Base-by-base conservation (phyloP, 1,140 invertebrate species). In the Gonatopus flavifemur region DNA sequence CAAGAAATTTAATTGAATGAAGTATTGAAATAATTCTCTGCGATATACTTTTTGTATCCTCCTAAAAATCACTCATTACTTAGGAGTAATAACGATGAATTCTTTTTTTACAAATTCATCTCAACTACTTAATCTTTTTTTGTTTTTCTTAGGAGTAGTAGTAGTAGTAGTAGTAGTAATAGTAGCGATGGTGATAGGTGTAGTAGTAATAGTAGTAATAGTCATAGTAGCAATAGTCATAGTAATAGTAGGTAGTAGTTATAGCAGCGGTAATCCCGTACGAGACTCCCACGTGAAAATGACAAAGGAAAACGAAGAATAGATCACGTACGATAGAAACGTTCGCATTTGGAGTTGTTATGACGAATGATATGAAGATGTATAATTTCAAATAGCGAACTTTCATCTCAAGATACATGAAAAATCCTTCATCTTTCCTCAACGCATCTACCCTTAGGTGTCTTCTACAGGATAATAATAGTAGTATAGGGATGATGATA, bases 141-240 rank as follows among this genome's bases (percentile, higher is more conserved):
- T 37, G n/a, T 1, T 37, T 10, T 40, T 16, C n/a, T n/a, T n/a
- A n/a, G n/a, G n/a, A 38, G 15, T 40, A 33, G 38, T 53, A 44
- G 28, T 40, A 35, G 21, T 51, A 61, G 24, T 52, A 57, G 40
- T 57, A 44, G 37, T 57, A 33, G 30, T 55, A 56, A 42, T 62
- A 55, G 42, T 59, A 59, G 54, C 44, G 30, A 45, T 52, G 55
- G 31, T 65, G 57, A 56, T 60, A 62, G 52, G 32, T 39, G 22
- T 38, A 52, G 31, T 49, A 43, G 35, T 54, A 38, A 33, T 35
- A 56, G 43, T 61, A 58, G 32, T 57, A 51, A 46, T 59, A 52
- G 41, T 47, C 48, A 28, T 50, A 54, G 39, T 52, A 47, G 24
- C 43, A 35, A 38, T 57, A 53, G 35, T 56, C 21, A 33, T 41